Conservation (phyloP, 2,113 vertebrate genomes). For the Miniopterus natalensis region DNA sequence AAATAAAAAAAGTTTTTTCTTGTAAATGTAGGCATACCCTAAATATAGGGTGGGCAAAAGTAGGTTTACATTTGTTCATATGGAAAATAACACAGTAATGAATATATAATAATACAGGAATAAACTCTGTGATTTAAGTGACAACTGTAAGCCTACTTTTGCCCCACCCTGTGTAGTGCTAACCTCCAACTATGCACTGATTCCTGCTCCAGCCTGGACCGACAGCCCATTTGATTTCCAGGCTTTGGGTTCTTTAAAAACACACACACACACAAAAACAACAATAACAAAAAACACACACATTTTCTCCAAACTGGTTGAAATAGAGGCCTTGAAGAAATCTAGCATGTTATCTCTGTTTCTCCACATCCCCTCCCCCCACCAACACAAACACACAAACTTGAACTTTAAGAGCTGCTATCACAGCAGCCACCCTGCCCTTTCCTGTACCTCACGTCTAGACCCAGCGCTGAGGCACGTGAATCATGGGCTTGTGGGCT, state of each 20-base stretch:
- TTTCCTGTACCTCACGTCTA: neutral
- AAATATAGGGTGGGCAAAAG: neutral
- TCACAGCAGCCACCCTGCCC: neutral
- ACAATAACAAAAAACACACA: neutral
- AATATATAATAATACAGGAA: neutral
- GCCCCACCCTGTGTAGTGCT: neutral
- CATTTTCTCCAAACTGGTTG: neutral
- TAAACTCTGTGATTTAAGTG: neutral
- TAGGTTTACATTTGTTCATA: neutral
- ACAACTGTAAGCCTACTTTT: neutral
- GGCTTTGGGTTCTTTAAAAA: conserved; percentile 35
- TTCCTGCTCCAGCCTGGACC: neutral
- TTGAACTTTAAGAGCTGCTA: neutral
- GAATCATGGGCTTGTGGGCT: neutral
- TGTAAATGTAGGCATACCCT: neutral
- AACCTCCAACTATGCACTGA: neutral
- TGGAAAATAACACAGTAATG: neutral
- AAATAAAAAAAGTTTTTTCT: neutral
- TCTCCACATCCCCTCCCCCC: neutral
- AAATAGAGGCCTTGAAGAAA: neutral
- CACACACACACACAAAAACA: too few species aligned
- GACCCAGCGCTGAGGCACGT: neutral
- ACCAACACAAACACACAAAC: conserved; percentile 25
- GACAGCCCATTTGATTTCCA: neutral
- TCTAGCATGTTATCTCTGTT: neutral